Base-by-base conservation (phyloP, 92 coral and sea anemone genomes). In the Epizoanthus scotinus region DNA sequence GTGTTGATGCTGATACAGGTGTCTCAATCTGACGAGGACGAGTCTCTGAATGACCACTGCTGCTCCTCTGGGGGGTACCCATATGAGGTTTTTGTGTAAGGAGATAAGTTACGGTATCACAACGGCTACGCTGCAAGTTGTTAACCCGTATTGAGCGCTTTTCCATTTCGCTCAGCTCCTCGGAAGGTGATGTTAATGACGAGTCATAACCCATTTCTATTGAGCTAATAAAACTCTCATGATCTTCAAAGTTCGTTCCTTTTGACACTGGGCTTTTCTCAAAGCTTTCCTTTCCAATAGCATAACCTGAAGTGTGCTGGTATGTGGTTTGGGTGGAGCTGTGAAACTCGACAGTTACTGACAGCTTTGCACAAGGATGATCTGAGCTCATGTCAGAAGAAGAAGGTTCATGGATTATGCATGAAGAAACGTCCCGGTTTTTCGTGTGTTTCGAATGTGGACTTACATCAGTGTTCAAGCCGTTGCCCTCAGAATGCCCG, bases 221-320 rank as follows among this genome's bases (percentile, higher is more conserved):
- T 18, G 58, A 44, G 29, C 24, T 79, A 8, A n/a, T 34, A 31
- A 53, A 65, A 36, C 8, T 29, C 52, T 25, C 78, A 65, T 18
- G 65, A 29, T 75, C 20, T 82, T 44, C 69, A 70, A 36, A 24
- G 26, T 21, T 78, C 72, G 49, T 80, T 63, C 36, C 63, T 73
- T 57, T 77, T 65, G 57, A 52, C 67, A 63, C 36, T 34, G 28
- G 36, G 24, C 42, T 75, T 27, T 59, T 55, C 36, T 75, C 67
- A 52, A 47, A 60, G 40, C 85, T 84, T 6, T 81, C 87, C 58
- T 77, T 71, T 55, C 74, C 88, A 59, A 82, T 84, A 1, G 69
- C 82, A 59, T 88, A 88, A 9, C 89, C 91, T 3, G 91, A 88
- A 15, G 91, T 84, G 72, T 59, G 44, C 24, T 75, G 81, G 55